Conservation (phyloP, 2,113 vertebrate genomes). For the Ranitomeya variabilis region DNA sequence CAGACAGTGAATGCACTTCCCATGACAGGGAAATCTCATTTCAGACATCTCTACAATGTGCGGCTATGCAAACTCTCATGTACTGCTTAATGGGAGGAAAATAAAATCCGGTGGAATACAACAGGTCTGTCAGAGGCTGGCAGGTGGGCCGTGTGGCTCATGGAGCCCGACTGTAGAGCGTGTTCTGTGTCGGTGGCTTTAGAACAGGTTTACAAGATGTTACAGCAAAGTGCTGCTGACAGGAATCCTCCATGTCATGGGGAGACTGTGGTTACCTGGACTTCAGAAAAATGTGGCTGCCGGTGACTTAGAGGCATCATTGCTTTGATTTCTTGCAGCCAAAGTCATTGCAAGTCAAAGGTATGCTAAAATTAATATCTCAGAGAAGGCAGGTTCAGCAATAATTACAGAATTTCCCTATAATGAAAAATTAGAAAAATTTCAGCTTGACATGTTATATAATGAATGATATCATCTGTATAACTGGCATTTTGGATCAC, state of each 20-base stretch:
- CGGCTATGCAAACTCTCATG: slow-evolving; percentile 39
- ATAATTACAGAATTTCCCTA: background rate
- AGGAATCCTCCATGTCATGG: slow-evolving; percentile 26
- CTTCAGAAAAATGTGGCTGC: slow-evolving; percentile 31
- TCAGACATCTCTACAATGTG: slow-evolving; percentile 48
- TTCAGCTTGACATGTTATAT: background rate
- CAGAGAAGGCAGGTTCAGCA: background rate
- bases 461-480: background rate
- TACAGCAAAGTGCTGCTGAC: slow-evolving; percentile 46
- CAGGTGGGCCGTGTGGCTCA: slow-evolving; percentile 30
- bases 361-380: slow-evolving; percentile 56
- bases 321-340: slow-evolving; percentile 10
- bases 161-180: slow-evolving; percentile 12
- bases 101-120: slow-evolving; percentile 39
- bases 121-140: slow-evolving; percentile 41
- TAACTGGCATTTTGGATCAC: background rate
- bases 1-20: slow-evolving; percentile 41
- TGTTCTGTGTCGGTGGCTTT: slow-evolving; percentile 23
- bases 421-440: background rate
- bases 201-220: slow-evolving; percentile 46
- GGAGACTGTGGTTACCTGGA: slow-evolving; percentile 2
- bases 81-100: slow-evolving; percentile 51
- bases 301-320: background rate
- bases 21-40: slow-evolving; percentile 41
- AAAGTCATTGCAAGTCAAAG: slow-evolving; percentile 53